Percentiles rank a stretch among this genome's conserved stretches.
Conservation (phyloP, 1,140 invertebrate genomes). For the Medauroidea extradentata region DNA sequence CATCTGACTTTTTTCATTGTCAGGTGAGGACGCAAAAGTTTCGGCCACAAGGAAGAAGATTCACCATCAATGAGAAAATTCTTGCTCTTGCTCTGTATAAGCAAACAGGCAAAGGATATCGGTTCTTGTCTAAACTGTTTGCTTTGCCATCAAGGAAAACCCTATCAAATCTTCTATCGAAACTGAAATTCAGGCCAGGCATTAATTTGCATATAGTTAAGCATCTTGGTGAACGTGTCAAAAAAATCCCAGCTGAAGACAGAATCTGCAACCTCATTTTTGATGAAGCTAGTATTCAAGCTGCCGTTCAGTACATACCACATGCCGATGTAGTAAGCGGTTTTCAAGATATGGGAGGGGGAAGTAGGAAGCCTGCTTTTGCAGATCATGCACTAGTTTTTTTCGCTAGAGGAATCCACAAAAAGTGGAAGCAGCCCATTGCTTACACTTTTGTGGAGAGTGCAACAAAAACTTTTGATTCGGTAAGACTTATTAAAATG, state of each 20-base stretch:
- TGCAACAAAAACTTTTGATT: not conserved
- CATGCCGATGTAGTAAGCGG: constrained; percentile 27
- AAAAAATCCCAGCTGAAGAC: constrained; percentile 23
- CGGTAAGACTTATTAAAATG: not conserved
- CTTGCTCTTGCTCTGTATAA: not conserved
- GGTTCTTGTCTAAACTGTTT: constrained; percentile 16
- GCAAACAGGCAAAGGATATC: constrained; percentile 15
- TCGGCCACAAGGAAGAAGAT: not conserved
- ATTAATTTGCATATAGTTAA: constrained; percentile 30
- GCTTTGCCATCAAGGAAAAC: constrained; percentile 20
- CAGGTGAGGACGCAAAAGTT: not conserved
- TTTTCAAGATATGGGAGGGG: constrained; percentile 25
- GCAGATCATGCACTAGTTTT: constrained; percentile 36
- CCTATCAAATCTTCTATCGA: constrained; percentile 9
- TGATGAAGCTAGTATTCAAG: constrained; percentile 36
- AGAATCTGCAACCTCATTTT: constrained; percentile 34
- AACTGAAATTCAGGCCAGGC: constrained; percentile 24
- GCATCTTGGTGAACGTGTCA: constrained; percentile 22
- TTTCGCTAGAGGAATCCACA: constrained; percentile 30
- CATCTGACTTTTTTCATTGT: not conserved
- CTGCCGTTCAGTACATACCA: constrained; percentile 26
- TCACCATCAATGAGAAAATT: not conserved
- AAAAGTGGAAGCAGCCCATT: constrained; percentile 34
- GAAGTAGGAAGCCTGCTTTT: constrained; percentile 14
- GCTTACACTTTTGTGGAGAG: constrained; percentile 22